Base-by-base conservation (phyloP, 2,888 invertebrate species). In the Frankliniella intonsa region DNA sequence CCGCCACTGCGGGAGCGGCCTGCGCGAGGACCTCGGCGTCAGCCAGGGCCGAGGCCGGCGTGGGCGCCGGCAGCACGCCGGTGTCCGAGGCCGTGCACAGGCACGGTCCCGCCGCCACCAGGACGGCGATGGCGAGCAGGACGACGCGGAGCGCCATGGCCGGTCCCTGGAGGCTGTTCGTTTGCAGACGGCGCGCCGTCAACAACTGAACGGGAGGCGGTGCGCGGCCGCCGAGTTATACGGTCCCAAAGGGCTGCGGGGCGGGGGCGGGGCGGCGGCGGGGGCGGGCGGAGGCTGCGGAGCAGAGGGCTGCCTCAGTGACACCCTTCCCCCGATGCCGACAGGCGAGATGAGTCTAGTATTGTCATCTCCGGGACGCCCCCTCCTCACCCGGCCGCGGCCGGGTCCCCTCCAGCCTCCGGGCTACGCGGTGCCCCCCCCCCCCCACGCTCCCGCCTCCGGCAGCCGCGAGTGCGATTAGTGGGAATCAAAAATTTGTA, bases 1-100 rank as follows among this genome's bases (percentile, higher is more conserved):
- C 69, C 69, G 69, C 69, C 69, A 22, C 69, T 76, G 69, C 69
- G 69, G 69, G 69, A 12, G 69, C 69, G 69, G 25, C 69, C 69
- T 76, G 22, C 69, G 11, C 22, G 69, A 8, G 69, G 69, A 76
- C 69, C 22, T 1, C 69, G 69, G 22, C 69, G 69, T 25, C 38
- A 38, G 38, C 38, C 38, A 38, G 69, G 7, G 22, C 9, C 22
- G 69, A 7, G 25, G 69, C 69, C 25, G 69, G 11, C 22, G 69
- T 8, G 69, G 69, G 25, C 25, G 69, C 22, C 69, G 69, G 69
- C 7, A 22, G 22, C 22, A 11, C 69, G n/a, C n/a, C n/a, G 25
- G 10, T 12, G 69, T 25, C 69, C 55, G 14, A 5, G 69, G 69
- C 69, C 11, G 69, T 22, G 69, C 69, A 25, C 22, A 22, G 2